These are phyloP conservation scores for Drosophila murphyi DNA, from an alignment of 1,140 invertebrate genomes.

Conservation along the genomic window DNA sequence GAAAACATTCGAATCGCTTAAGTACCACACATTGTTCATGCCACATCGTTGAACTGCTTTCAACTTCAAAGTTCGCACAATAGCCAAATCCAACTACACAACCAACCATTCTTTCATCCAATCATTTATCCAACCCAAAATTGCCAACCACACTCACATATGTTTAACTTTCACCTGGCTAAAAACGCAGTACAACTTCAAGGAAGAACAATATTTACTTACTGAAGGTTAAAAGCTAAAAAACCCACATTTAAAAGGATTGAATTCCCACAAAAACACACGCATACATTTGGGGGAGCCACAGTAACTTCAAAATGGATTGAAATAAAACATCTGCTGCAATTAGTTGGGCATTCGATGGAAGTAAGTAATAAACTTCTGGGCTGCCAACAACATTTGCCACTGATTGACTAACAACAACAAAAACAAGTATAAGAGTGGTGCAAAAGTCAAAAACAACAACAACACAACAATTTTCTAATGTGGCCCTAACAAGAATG, in stretches of 20 bases:
- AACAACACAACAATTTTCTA: slow-evolving; percentile 39
- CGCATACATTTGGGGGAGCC: neutral
- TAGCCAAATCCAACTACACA: neutral
- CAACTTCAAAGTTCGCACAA: neutral
- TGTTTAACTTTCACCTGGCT: slow-evolving; percentile 13
- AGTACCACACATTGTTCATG: neutral
- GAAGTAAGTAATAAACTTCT: slow-evolving; percentile 60
- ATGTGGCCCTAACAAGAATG: slow-evolving; percentile 22
- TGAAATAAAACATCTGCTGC: slow-evolving; percentile 61
- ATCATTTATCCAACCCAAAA: neutral
- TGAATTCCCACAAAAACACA: slow-evolving; percentile 8
- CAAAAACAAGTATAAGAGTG: slow-evolving; percentile 19
- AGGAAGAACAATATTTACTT: slow-evolving; percentile 32
- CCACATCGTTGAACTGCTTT: neutral
- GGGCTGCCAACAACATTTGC: slow-evolving; percentile 49
- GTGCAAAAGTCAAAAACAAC: slow-evolving; percentile 13
- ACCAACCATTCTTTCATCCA: neutral
- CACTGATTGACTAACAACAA: slow-evolving; percentile 44
- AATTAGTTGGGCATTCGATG: slow-evolving; percentile 69
- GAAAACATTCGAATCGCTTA: neutral
- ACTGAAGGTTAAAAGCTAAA: slow-evolving; percentile 28
- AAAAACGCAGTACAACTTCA: slow-evolving; percentile 5
- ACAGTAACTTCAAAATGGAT: slow-evolving; percentile 19
- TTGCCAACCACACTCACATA: slow-evolving; percentile 7
- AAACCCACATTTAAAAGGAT: neutral